A percentile compares a stretch with the other conserved stretches of the same genome.
Conservation (phyloP, 2,888 invertebrate genomes). For the Pristionchus fissidentatus region DNA sequence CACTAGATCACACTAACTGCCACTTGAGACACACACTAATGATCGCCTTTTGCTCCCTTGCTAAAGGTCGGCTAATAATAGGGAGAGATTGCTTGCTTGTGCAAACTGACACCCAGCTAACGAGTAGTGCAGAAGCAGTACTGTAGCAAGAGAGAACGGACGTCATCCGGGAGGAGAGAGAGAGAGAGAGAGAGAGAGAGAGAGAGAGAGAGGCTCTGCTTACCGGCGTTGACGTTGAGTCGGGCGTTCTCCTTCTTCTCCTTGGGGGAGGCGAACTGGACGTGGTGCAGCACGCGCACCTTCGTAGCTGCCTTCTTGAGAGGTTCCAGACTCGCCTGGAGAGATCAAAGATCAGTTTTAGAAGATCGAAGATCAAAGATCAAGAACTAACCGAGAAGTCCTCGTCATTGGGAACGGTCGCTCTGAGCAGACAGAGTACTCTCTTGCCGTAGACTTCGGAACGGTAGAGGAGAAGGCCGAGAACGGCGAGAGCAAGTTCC, state of each 20-base stretch:
- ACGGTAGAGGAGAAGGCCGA: constrained; percentile 32
- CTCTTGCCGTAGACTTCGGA: neutral
- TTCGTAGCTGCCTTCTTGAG: constrained; percentile 69
- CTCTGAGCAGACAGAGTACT: constrained; percentile 37
- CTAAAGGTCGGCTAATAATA: no score
- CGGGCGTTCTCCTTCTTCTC: constrained; percentile 16
- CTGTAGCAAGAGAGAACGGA: no score
- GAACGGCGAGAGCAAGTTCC: constrained; percentile 44
- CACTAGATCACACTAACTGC: constrained; percentile 53
- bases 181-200: no score
- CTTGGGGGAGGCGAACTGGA: constrained; percentile 54
- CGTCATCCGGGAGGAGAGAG: no score
- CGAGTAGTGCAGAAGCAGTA: no score
- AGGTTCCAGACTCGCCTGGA: constrained; percentile 51
- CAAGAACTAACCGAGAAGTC: neutral
- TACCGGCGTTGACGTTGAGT: constrained; percentile 14
- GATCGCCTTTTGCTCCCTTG: no score
- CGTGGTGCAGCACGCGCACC: constrained; percentile 69
- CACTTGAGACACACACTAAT: constrained; percentile 14
- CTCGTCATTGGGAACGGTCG: neutral
- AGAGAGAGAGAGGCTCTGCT: no score
- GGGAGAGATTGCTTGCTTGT: neutral
- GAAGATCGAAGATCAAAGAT: neutral
- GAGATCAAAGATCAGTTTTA: constrained; percentile 11
- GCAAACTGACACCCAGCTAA: no score